Base-by-base conservation (phyloP, 1,140 invertebrate species). In the Riptortus pedestris region DNA sequence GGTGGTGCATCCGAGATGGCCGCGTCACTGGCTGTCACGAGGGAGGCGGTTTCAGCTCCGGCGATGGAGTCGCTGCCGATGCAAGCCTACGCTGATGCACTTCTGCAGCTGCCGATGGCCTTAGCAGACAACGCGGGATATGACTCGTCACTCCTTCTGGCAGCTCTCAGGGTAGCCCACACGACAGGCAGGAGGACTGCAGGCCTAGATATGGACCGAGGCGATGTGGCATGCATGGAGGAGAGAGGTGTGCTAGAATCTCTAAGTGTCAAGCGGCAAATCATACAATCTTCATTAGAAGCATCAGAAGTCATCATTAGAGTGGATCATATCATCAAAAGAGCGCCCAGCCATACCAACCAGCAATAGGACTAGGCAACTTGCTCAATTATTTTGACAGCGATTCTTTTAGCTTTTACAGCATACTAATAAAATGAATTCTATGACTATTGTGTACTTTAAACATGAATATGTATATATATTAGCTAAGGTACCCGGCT, bases 301-400 rank as follows among this genome's bases (percentile, higher is more conserved):
- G 58, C 58, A 7, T n/a, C 29, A 18, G 58, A 60, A 38, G 31
- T 60, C 2, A 33, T 60, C 14, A n/a, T 60, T 7, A 38, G 58
- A 18, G 58, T 60, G 16, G 58, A 60, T 14, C 18, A 60, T n/a
- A 60, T 60, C n/a, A 9, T 60, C 2, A 31, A 60, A 60, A n/a
- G n/a, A 38, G 58, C 18, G 27, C 52, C 52, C 3, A 4, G 52
- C n/a, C n/a, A n/a, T n/a, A n/a, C n/a, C n/a, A n/a, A n/a, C n/a
- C n/a, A n/a, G n/a, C n/a, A n/a, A n/a, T n/a, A n/a, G n/a, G n/a
- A n/a, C n/a, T n/a, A n/a, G n/a, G n/a, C n/a, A n/a, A n/a, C n/a
- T n/a, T n/a, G n/a, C n/a, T n/a, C n/a, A n/a, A n/a, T n/a, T n/a
- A n/a, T n/a, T n/a, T n/a, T n/a, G n/a, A n/a, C n/a, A n/a, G n/a